These are phyloP conservation scores for Micrasema minimum DNA, from an alignment of 1,140 invertebrate genomes.

Conservation along the genomic window DNA sequence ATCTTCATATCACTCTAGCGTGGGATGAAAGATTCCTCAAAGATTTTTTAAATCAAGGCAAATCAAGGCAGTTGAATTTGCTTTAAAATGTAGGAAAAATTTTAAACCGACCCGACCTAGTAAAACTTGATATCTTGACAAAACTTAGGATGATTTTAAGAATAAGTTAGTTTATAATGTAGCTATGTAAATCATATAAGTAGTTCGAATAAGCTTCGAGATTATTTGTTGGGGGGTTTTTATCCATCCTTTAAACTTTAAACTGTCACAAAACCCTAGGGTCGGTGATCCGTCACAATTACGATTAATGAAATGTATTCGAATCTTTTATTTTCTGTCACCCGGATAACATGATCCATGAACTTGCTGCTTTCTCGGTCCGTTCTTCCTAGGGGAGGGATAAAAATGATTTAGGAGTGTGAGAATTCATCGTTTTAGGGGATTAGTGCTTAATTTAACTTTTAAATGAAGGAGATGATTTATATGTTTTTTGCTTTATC, in stretches of 20 bases:
- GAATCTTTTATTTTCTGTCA: constrained; percentile 47
- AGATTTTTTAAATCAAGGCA: too few relatives aligned
- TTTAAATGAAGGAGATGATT: constrained; percentile 32
- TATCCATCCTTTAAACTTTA: too few relatives aligned
- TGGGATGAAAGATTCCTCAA: too few relatives aligned
- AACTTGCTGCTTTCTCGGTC: constrained; percentile 5
- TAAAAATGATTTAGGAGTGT: constrained; percentile 37
- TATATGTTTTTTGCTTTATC: constrained; percentile 26
- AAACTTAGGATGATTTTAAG: too few relatives aligned
- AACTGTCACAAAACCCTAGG: constrained; percentile 45
- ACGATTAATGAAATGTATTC: constrained; percentile 53
- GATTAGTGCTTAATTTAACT: constrained; percentile 51
- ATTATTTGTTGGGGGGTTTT: constrained; percentile 14
- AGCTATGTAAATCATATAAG: too few relatives aligned
- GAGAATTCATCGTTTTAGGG: constrained; percentile 49
- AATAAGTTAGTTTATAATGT: too few relatives aligned
- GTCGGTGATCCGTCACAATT: constrained; percentile 52
- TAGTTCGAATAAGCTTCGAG: too few relatives aligned
- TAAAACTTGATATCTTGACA: too few relatives aligned
- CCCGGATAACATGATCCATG: constrained; percentile 29
- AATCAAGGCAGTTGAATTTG: too few relatives aligned
- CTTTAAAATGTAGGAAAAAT: too few relatives aligned
- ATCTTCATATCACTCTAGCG: constrained; percentile 38
- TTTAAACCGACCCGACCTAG: too few relatives aligned
- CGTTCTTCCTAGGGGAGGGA: neutral